A percentile compares a stretch with the other conserved stretches of the same genome.
These are phyloP conservation scores for Lepidochitona cinerea DNA, from an alignment of 2,888 invertebrate genomes.

Conservation along the genomic window DNA sequence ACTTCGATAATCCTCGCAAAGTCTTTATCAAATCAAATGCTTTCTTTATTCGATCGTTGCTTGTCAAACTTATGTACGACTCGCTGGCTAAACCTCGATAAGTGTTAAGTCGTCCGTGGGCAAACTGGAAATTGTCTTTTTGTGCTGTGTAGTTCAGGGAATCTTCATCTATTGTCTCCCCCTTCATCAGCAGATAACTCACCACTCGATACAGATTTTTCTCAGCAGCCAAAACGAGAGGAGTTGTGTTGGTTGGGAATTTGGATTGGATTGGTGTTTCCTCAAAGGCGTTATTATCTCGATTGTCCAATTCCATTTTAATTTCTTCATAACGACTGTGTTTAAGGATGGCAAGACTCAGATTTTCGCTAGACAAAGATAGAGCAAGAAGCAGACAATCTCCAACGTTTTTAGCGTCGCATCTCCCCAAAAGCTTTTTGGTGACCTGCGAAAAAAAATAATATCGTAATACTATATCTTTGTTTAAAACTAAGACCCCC, in stretches of 20 bases:
- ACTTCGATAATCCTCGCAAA: constrained; percentile 26
- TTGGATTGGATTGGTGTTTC: not conserved
- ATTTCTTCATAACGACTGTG: not conserved
- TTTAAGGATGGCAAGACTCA: not conserved
- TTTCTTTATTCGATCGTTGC: constrained; percentile 33
- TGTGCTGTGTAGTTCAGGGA: not conserved
- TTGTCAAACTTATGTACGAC: constrained; percentile 36
- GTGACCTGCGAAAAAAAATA: no score
- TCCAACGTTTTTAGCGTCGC: not conserved
- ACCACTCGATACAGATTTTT: not conserved
- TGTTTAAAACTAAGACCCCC: no score
- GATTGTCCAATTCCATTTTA: not conserved
- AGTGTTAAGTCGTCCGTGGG: constrained; percentile 28
- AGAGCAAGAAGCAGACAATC: not conserved
- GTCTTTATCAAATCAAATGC: constrained; percentile 36
- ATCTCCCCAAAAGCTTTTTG: not conserved
- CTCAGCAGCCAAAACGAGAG: not conserved
- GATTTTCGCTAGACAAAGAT: not conserved
- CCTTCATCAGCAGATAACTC: not conserved
- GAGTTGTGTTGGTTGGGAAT: not conserved
- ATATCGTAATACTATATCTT: no score
- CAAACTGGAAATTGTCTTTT: constrained; percentile 2
- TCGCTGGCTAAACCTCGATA: constrained; percentile 37
- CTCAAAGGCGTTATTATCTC: not conserved
- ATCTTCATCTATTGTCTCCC: not conserved